Percentiles rank a stretch among this genome's conserved stretches.
These are phyloP conservation scores for Eumacrocentrus americanus DNA, from an alignment of 2,888 invertebrate species.

Conservation along the genomic window DNA sequence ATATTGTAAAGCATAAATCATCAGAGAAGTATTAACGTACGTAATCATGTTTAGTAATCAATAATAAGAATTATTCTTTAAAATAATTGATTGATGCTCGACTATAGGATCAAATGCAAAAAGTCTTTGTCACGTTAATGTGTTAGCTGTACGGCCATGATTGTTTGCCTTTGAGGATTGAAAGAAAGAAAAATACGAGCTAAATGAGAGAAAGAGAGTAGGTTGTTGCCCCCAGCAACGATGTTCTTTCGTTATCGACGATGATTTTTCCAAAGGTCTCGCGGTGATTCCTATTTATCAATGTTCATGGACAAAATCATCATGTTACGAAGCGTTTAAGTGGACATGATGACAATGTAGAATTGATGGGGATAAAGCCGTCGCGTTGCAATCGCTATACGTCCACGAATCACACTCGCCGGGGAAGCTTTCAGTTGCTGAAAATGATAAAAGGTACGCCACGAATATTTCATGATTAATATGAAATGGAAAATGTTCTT, in stretches of 20 bases:
- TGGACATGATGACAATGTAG: constrained; percentile 63
- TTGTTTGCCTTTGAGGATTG: constrained; percentile 4
- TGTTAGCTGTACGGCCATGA: constrained; percentile 15
- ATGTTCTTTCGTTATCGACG: not conserved
- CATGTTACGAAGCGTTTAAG: constrained; percentile 41
- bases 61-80: not conserved
- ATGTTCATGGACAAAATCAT: not conserved
- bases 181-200: not conserved
- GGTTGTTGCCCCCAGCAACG: constrained; percentile 3
- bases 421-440: constrained; percentile 14
- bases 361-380: constrained; percentile 55
- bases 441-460: constrained; percentile 15
- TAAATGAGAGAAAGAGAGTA: not conserved
- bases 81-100: no score
- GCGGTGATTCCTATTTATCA: not conserved
- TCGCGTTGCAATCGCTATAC: constrained; percentile 36
- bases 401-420: constrained; percentile 27
- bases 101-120: no score
- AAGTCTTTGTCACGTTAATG: constrained; percentile 26
- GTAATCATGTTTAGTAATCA: not conserved
- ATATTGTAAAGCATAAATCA: not conserved
- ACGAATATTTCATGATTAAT: not conserved
- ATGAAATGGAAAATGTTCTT: constrained; percentile 34
- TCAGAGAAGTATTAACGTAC: not conserved
- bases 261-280: not conserved